phyloP scores from a whole-genome alignment of 2,113 vertebrate species.

The Ciconia boyciana region DNA sequence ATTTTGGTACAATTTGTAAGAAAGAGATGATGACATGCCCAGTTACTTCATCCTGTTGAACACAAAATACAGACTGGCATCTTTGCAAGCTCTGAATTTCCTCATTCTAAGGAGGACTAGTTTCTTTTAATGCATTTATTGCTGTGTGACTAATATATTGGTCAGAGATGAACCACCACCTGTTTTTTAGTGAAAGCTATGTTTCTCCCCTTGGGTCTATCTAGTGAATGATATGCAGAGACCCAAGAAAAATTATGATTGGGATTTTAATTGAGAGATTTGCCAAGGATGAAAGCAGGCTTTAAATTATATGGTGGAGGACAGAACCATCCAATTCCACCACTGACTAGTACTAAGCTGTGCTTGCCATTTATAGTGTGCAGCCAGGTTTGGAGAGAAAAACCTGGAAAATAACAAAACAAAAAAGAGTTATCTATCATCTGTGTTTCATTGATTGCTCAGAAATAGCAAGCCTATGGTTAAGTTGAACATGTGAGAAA shows the following conservation, averaged over 20 bases:
- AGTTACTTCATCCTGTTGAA: neutral
- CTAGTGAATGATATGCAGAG: neutral
- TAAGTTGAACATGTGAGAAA: neutral
- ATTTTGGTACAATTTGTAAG: neutral
- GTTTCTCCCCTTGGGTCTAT: neutral
- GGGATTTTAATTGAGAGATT: constrained; percentile 10
- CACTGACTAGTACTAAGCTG: neutral
- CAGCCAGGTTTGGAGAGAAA: constrained; percentile 5
- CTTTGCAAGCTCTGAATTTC: neutral
- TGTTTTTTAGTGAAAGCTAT: neutral
- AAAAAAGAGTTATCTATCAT: neutral
- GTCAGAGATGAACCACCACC: neutral
- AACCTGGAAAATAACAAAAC: neutral
- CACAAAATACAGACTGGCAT: neutral
- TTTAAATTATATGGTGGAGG: neutral
- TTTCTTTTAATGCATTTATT: neutral
- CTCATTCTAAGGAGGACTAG: neutral
- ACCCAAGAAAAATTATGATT: neutral
- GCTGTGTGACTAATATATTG: neutral
- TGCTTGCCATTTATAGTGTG: neutral
- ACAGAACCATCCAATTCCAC: neutral
- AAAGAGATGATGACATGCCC: neutral
- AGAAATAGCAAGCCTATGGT: neutral
- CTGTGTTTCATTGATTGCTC: neutral
- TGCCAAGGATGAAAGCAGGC: neutral